phyloP scores from a whole-genome alignment of 92 coral and sea anemone genomes.

The Ricordea florida region DNA sequence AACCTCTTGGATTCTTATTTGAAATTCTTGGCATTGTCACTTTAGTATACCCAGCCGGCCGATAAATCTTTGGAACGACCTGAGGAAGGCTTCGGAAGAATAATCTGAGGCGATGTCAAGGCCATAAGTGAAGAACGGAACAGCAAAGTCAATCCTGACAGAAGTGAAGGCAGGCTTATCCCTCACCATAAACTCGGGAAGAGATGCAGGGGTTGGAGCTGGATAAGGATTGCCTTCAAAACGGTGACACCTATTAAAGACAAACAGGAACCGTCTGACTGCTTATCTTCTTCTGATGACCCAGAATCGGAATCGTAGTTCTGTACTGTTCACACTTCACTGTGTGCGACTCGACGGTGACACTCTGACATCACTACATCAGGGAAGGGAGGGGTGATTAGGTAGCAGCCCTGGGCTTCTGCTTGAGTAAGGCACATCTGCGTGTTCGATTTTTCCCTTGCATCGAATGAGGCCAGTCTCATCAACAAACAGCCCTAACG shows the following conservation, averaged over 20 bases:
- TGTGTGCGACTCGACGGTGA: slow-evolving; percentile 35
- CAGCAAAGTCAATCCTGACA: slow-evolving; percentile 30
- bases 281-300: slow-evolving; percentile 27
- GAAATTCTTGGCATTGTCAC: slow-evolving; percentile 26
- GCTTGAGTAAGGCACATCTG: slow-evolving; percentile 10
- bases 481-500: slow-evolving; percentile 24
- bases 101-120: slow-evolving; percentile 8
- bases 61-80: slow-evolving; percentile 29
- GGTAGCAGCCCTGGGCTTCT: slow-evolving; percentile 27
- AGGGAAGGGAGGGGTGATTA: neutral
- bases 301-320: slow-evolving; percentile 34
- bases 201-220: slow-evolving; percentile 9
- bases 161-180: slow-evolving; percentile 13
- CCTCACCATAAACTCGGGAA: neutral
- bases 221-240: slow-evolving; percentile 15
- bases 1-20: slow-evolving; percentile 18
- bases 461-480: slow-evolving; percentile 25
- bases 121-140: neutral
- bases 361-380: slow-evolving; percentile 6
- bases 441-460: slow-evolving; percentile 36
- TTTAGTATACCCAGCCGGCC: slow-evolving; percentile 15
- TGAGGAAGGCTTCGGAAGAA: neutral
- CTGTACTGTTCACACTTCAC: slow-evolving; percentile 32
- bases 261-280: slow-evolving; percentile 9
- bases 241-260: slow-evolving; percentile 6